Evolutionary conservation across 2,888 invertebrate genomes (phyloP).

Genomic region (Lasioglossum vierecki): DNA sequence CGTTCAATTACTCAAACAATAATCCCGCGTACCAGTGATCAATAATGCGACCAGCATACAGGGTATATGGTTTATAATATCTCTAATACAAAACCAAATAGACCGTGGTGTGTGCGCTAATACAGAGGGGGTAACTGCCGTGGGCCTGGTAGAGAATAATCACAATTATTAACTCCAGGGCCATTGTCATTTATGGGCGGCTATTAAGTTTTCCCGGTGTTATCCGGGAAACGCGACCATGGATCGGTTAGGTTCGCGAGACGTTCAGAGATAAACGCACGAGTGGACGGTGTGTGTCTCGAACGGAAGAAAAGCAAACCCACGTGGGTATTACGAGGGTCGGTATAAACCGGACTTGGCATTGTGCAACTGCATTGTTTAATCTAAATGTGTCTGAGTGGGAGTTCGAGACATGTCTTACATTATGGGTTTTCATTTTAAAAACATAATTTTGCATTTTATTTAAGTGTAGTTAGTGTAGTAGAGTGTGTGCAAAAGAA

Average conservation of each 20-base stretch:
- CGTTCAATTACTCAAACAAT: constrained; percentile 12
- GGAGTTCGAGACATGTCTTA: background rate
- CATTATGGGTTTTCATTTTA: too few species aligned
- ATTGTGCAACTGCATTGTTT: background rate
- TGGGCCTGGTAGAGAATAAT: constrained; percentile 20
- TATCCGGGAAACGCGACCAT: background rate
- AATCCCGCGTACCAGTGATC: constrained; percentile 10
- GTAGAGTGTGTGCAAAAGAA: too few species aligned
- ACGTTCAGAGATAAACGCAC: constrained; percentile 56
- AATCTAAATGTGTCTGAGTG: background rate
- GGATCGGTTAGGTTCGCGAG: constrained; percentile 41
- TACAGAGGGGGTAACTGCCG: background rate
- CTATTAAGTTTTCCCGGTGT: constrained; percentile 38
- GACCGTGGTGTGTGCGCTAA: background rate
- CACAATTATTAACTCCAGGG: constrained; percentile 4
- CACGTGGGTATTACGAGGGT: constrained; percentile 6
- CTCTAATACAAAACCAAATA: constrained; percentile 5
- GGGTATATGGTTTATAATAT: background rate
- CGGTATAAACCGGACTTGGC: background rate
- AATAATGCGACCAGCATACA: background rate
- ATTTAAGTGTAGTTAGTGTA: too few species aligned
- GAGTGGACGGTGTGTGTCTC: constrained; percentile 8
- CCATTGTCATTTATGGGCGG: constrained; percentile 24
- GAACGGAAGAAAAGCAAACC: constrained; percentile 25
- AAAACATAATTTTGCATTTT: too few species aligned